A percentile compares a stretch with the other conserved stretches of the same genome.
Evolutionary conservation across 2,888 invertebrate species (phyloP).

Genomic region (Leptinotarsa juncta): DNA sequence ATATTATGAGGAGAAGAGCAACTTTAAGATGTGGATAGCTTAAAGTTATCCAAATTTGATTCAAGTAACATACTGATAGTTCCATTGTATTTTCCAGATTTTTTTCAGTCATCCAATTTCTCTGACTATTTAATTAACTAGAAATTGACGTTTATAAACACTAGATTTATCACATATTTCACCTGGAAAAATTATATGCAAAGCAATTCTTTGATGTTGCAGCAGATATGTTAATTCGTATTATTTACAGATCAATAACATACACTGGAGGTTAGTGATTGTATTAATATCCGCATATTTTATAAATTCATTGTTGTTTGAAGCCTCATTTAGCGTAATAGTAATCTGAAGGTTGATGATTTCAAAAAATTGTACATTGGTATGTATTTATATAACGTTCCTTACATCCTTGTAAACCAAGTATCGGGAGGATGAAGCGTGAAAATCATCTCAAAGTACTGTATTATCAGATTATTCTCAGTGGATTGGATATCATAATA

Average conservation of each 20-base stretch:
- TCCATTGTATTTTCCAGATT: no score
- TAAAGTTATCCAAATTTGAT: no score
- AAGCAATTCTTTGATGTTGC: constrained; percentile 12
- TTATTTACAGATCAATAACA: constrained; percentile 11
- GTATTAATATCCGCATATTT: constrained; percentile 9
- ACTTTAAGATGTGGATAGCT: no score
- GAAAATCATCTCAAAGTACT: no score
- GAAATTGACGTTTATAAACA: not conserved
- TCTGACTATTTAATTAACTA: no score
- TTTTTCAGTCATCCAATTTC: no score
- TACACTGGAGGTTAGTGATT: constrained; percentile 3
- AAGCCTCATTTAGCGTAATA: constrained; percentile 7
- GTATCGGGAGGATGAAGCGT: no score
- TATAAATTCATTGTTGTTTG: not conserved
- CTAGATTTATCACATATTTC: not conserved
- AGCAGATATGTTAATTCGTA: not conserved
- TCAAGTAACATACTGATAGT: no score
- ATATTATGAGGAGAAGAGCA: no score
- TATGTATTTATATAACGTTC: not conserved
- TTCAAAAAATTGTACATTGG: not conserved
- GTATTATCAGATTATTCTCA: no score
- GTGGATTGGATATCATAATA: no score
- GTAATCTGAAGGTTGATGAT: not conserved
- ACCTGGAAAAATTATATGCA: constrained; percentile 1
- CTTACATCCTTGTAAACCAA: not conserved